These are phyloP conservation scores for Microtus ochrogaster DNA, from an alignment of 2,113 vertebrate species.

Conservation along the genomic window DNA sequence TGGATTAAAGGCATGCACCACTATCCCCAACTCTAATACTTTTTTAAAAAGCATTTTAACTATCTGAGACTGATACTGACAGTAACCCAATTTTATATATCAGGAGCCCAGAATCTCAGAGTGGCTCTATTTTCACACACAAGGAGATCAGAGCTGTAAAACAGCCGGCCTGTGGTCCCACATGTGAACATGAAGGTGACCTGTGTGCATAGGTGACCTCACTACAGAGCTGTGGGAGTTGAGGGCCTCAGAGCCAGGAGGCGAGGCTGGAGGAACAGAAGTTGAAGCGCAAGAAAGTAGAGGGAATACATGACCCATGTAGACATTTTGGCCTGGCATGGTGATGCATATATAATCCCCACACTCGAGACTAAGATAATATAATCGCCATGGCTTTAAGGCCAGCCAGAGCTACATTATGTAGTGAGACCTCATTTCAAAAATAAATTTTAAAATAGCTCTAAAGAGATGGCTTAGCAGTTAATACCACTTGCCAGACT, in stretches of 20 bases:
- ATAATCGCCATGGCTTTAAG: background rate
- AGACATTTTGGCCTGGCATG: background rate
- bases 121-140: background rate
- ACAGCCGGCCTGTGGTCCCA: conserved; percentile 12
- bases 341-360: background rate
- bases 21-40: background rate
- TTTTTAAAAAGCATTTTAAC: background rate
- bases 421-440: background rate
- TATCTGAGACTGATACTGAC: background rate
- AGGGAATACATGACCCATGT: background rate
- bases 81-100: conserved; percentile 8
- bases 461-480: background rate
- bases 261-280: background rate
- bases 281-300: background rate
- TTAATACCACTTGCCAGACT: background rate
- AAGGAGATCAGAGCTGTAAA: conserved; percentile 26
- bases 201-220: background rate
- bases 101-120: background rate
- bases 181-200: background rate
- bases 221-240: background rate
- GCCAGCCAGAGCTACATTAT: background rate
- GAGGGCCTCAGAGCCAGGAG: background rate
- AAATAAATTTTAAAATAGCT: background rate
- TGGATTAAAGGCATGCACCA: background rate
- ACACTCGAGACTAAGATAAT: background rate